These are phyloP conservation scores for Epizoanthus rinbou DNA, from an alignment of 92 coral and sea anemone species.

Conservation along the genomic window DNA sequence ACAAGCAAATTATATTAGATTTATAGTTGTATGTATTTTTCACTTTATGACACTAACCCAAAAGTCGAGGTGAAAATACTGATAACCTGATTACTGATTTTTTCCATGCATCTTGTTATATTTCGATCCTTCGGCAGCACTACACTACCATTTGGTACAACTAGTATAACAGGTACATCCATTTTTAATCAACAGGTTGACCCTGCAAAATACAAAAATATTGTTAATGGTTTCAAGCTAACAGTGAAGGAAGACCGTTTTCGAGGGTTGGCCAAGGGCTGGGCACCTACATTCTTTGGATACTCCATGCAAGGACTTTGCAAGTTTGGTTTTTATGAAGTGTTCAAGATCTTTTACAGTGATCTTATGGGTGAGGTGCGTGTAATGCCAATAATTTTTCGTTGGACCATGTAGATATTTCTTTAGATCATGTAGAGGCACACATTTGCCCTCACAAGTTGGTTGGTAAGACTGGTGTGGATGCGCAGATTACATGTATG, in stretches of 20 bases:
- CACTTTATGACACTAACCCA: too few relatives aligned
- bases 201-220: conserved; percentile 80
- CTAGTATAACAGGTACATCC: not conserved
- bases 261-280: conserved; percentile 87
- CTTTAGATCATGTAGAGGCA: too few relatives aligned
- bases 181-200: conserved; percentile 67
- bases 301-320: conserved; percentile 99
- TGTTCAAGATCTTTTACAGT: conserved; percentile 92
- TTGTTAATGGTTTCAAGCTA: conserved; percentile 78
- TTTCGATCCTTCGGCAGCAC: too few relatives aligned
- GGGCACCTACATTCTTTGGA: conserved; percentile 97
- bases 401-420: not conserved
- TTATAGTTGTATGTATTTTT: too few relatives aligned
- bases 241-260: conserved; percentile 85
- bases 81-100: too few relatives aligned
- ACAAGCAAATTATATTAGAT: too few relatives aligned
- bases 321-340: conserved; percentile 99
- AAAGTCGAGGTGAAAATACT: too few relatives aligned
- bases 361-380: conserved; percentile 92
- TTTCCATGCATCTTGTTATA: too few relatives aligned
- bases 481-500: too few relatives aligned
- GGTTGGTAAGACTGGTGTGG: too few relatives aligned
- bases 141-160: too few relatives aligned
- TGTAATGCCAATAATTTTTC: not conserved
- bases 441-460: too few relatives aligned